Evolutionary conservation across 64 coral and sea anemone species (phyloP).

Genomic region (Stichodactyla mertensii): DNA sequence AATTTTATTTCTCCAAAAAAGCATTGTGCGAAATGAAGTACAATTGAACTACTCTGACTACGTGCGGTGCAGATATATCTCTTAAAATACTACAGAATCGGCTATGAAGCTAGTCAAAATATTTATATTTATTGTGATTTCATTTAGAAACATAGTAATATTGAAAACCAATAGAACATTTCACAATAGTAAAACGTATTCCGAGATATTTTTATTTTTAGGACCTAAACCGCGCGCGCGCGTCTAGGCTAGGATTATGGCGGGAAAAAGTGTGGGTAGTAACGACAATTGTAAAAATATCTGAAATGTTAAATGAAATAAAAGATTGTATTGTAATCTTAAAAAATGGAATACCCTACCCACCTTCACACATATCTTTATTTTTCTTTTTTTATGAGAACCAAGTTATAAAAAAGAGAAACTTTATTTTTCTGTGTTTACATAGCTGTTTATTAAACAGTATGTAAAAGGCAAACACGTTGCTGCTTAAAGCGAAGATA

Average conservation of each 20-base stretch:
- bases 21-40: not conserved
- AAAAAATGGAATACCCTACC: not conserved
- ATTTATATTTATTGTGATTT: conserved; percentile 10
- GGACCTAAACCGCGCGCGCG: not conserved
- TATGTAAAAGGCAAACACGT: too few relatives aligned
- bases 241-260: not conserved
- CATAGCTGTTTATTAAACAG: not conserved
- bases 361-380: not conserved
- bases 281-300: not conserved
- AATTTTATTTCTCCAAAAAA: not conserved
- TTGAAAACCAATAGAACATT: not conserved
- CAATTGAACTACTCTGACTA: not conserved
- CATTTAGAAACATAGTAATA: not conserved
- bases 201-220: not conserved
- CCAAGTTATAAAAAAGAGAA: too few relatives aligned
- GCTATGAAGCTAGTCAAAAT: not conserved
- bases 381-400: not conserved
- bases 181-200: not conserved
- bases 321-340: not conserved
- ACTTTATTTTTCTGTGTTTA: not conserved
- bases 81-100: not conserved
- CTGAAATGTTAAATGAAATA: not conserved
- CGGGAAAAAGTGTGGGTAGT: not conserved
- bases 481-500: too few relatives aligned
- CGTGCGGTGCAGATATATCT: not conserved